phyloP scores from a whole-genome alignment of 2,797 vertebrate genomes.

The Erethizon dorsatum region DNA sequence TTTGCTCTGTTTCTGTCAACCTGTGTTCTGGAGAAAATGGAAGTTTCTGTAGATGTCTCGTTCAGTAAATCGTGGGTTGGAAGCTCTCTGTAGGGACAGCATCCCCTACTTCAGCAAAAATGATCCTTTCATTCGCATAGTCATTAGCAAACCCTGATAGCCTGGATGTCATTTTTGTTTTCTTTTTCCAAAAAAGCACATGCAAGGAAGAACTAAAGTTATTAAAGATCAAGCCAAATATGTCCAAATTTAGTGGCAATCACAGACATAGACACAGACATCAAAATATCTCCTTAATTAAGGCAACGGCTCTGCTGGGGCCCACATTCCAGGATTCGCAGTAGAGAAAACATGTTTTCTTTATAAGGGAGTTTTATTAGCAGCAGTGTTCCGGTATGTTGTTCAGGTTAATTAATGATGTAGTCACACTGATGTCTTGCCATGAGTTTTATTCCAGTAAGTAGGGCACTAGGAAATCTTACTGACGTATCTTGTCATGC shows the following conservation, averaged over 20 bases:
- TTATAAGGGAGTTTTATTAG: slow-evolving; percentile 85
- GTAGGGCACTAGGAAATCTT: slow-evolving; percentile 74
- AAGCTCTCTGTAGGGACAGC: not conserved
- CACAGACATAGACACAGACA: slow-evolving; percentile 49
- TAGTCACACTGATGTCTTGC: slow-evolving; percentile 82
- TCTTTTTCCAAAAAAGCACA: slow-evolving; percentile 50
- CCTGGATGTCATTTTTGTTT: slow-evolving; percentile 29
- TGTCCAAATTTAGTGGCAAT: slow-evolving; percentile 21
- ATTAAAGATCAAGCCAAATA: slow-evolving; percentile 43
- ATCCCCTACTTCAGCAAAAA: not conserved
- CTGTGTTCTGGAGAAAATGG: slow-evolving; percentile 60
- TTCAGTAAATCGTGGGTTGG: not conserved
- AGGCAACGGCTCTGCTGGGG: slow-evolving; percentile 73
- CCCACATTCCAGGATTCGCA: slow-evolving; percentile 79
- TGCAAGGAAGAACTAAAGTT: not conserved
- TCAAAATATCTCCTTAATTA: slow-evolving; percentile 78
- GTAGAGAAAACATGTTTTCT: slow-evolving; percentile 85
- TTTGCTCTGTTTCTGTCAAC: slow-evolving; percentile 57
- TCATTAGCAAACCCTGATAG: slow-evolving; percentile 33
- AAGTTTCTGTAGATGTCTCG: slow-evolving; percentile 39
- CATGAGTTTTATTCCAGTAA: slow-evolving; percentile 79
- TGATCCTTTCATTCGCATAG: slow-evolving; percentile 35
- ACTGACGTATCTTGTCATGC: slow-evolving; percentile 70
- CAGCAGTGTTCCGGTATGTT: slow-evolving; percentile 83
- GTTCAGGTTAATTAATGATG: slow-evolving; percentile 85